Evolutionary conservation across 2,113 vertebrate species (phyloP).

Genomic region (Cheirogaleus medius): DNA sequence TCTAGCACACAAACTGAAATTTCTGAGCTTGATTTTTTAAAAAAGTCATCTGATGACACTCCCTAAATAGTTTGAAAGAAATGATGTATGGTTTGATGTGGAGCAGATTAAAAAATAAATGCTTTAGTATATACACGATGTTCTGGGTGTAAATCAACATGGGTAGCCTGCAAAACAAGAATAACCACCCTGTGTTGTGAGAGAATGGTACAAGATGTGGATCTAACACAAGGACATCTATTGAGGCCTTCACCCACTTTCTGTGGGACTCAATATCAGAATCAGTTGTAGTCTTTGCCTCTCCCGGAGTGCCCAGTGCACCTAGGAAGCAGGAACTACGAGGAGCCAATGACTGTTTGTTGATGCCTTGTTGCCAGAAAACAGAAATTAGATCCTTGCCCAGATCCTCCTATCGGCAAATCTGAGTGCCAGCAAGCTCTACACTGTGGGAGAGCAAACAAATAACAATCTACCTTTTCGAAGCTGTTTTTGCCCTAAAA

Average conservation of each 20-base stretch:
- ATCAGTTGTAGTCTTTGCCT: not conserved
- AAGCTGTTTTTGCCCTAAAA: not conserved
- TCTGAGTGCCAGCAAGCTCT: slow-evolving; percentile 15
- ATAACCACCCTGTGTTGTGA: not conserved
- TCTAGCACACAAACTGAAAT: not conserved
- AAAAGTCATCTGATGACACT: slow-evolving; percentile 7
- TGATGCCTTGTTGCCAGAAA: slow-evolving; percentile 69
- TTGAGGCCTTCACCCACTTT: not conserved
- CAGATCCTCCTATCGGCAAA: slow-evolving; percentile 37
- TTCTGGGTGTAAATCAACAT: not conserved
- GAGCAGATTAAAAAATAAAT: slow-evolving; percentile 58
- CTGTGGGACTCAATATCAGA: not conserved
- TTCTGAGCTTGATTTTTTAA: not conserved
- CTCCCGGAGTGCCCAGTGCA: not conserved
- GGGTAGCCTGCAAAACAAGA: slow-evolving; percentile 54
- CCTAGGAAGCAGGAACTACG: not conserved
- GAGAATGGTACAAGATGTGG: not conserved
- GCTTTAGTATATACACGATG: not conserved
- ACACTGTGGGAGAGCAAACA: slow-evolving; percentile 24
- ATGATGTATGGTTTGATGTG: slow-evolving; percentile 60
- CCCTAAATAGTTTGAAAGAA: slow-evolving; percentile 45
- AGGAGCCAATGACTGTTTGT: not conserved
- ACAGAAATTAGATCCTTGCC: slow-evolving; percentile 68
- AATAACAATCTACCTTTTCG: not conserved
- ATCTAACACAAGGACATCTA: accelerated